Conservation (phyloP, 2,888 invertebrate species). For the Patella depressa region DNA sequence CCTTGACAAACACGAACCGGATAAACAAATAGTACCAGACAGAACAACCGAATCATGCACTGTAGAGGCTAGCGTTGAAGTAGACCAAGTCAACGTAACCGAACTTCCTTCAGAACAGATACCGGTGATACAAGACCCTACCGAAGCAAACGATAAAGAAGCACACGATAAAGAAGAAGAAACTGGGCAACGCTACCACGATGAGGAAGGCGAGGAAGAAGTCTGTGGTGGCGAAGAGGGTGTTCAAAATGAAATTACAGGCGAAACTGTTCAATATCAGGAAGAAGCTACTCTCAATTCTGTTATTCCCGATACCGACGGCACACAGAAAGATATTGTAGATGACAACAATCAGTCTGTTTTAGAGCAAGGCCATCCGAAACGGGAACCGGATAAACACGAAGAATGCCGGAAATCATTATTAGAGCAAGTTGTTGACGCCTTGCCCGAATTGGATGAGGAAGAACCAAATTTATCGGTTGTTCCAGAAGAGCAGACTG, state of each 20-base stretch:
- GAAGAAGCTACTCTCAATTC: no score
- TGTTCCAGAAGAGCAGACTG: not conserved
- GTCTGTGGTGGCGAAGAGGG: slow-evolving; percentile 12
- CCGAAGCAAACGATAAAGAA: slow-evolving; percentile 9
- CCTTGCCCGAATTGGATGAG: not conserved
- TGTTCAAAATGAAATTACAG: no score
- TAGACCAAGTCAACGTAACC: slow-evolving; percentile 18
- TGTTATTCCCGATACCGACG: no score
- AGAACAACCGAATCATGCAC: not conserved
- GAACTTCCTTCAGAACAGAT: slow-evolving; percentile 22
- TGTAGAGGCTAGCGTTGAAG: not conserved
- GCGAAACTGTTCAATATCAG: no score
- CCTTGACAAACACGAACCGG: not conserved
- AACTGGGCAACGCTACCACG: not conserved
- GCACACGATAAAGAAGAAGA: not conserved
- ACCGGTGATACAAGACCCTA: slow-evolving; percentile 5
- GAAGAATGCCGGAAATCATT: not conserved
- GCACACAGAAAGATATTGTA: no score
- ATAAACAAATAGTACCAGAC: not conserved
- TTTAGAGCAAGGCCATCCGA: not conserved
- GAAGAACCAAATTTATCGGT: not conserved
- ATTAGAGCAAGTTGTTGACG: not conserved
- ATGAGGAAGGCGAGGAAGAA: slow-evolving; percentile 7
- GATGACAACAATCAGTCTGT: not conserved
- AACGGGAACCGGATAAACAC: not conserved